Base-by-base conservation (phyloP, 1,140 invertebrate genomes). In the Macrobrachium rosenbergii region DNA sequence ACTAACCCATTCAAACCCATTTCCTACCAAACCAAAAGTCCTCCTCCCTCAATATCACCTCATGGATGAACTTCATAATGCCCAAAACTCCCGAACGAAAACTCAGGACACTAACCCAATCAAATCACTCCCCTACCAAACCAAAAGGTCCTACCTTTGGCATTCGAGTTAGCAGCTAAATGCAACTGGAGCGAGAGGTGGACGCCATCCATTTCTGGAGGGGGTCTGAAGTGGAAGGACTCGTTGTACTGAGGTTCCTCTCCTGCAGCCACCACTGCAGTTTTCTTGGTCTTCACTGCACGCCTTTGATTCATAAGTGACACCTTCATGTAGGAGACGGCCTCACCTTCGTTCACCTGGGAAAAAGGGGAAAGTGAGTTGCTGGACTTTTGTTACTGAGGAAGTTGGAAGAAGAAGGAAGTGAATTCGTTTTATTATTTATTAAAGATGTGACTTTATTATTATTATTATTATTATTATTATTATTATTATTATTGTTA, bases 211-310 rank as follows among this genome's bases (percentile, higher is more conserved):
- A 87, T 78, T 17, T 78, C 77, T 5, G 85, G 67, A 16, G 85
- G 78, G 5, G 79, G 69, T 19, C 85, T 45, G 85, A 87, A 87
- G 69, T 87, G 85, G 79, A 87, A 87, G 16, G 85, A 76, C 78
- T 87, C 78, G 78, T 80, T 87, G 69, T 81, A 87, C 8, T 87
- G 85, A 5, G 85, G 79, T 11, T 87, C 85, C 17, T 87, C 85
- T 11, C 7, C 19, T 0, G 85, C 85, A 8, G 85, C 67, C 10
- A 87, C 85, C 8, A 81, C 67, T 11, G 78, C 58, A 21, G 85
- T 81, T 45, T 87, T 87, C 78, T 87, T 87, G n/a, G 43, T 82
- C 85, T 87, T 87, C 52, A 87, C 37, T 12, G 69, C 59, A 0
- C 85, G 78, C 12, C 85, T 52, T 58, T 87, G 85, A 14, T 64